Evolutionary conservation across 2,797 vertebrate genomes (phyloP).

Genomic region (Macropodus opercularis): DNA sequence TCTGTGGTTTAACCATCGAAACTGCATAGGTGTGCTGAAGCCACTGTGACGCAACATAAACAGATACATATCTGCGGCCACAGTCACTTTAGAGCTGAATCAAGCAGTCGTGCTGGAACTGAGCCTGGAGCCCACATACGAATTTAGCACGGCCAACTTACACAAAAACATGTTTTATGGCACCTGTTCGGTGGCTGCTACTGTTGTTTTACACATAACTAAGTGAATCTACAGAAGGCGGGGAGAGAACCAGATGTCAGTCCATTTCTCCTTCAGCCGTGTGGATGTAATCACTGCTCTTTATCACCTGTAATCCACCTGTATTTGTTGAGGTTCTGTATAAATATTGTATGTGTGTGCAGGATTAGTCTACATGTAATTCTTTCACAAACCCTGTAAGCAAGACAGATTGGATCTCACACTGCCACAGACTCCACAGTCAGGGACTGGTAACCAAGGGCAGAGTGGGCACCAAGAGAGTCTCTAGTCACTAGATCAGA

Average conservation of each 20-base stretch:
- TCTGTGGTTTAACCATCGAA: conserved; percentile 52
- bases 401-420: conserved; percentile 7
- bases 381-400: conserved; percentile 13
- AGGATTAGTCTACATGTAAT: conserved; percentile 24
- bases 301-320: conserved; percentile 42
- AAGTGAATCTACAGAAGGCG: conserved; percentile 44
- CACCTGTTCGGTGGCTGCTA: conserved; percentile 60
- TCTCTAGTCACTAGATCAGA: too few relatives aligned
- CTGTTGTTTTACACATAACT: conserved; percentile 57
- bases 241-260: conserved; percentile 42
- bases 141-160: conserved; percentile 23
- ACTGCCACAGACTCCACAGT: too few relatives aligned
- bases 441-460: neutral
- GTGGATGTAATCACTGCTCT: conserved; percentile 36
- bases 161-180: conserved; percentile 40
- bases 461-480: neutral
- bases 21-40: conserved; percentile 50
- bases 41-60: conserved; percentile 61
- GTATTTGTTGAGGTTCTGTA: conserved; percentile 43
- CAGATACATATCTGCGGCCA: conserved; percentile 55
- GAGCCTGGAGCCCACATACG: conserved; percentile 37
- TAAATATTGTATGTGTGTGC: conserved; percentile 37
- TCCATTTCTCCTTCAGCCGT: conserved; percentile 15
- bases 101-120: conserved; percentile 36
- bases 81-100: conserved; percentile 53